Base-by-base conservation (phyloP, 2,888 invertebrate genomes). In the Ganaspis brasiliensis region DNA sequence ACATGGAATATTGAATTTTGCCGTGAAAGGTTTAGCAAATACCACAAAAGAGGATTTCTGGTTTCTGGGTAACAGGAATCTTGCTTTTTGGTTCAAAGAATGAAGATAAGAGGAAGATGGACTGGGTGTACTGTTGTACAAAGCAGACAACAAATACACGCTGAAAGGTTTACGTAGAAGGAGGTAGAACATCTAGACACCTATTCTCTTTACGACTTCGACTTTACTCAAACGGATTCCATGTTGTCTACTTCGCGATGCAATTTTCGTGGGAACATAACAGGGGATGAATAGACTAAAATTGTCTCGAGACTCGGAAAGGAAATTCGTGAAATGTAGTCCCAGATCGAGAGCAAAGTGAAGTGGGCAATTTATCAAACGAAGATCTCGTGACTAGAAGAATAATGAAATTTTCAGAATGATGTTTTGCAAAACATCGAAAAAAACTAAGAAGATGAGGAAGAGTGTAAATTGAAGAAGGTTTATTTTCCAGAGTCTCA, bases 221-320 rank as follows among this genome's bases (percentile, higher is more conserved):
- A 67, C 67, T 67, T 67, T 67, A 40, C 45, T 67, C 67, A 67
- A 67, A 67, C 67, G 45, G n/a, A 67, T 63, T 63, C 63, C 63
- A 35, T 1, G 63, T 63, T 21, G 63, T 63, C 63, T 63, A 37
- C 37, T 63, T 14, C 14, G 37, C 63, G 21, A 63, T 63, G 63
- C 63, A 63, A 63, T 63, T 63, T 63, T 63, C 63, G 12, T 63
- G 19, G 14, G 35, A 61, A 61, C 61, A 35, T 61, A 61, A 19
- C 61, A 35, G 35, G 37, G 12, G 35, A 63, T 40, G 63, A 63
- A 63, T 63, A 63, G 63, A 37, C 14, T 14, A 63, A 63, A 63
- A 63, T 40, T 63, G 63, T 63, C 63, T 40, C 21, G 21, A 63
- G 21, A 63, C 63, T 63, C 40, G 21, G 14, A 14, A 63, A 63